Base-by-base conservation (phyloP, 2,797 vertebrate genomes). In the Lophotriccus pileatus region DNA sequence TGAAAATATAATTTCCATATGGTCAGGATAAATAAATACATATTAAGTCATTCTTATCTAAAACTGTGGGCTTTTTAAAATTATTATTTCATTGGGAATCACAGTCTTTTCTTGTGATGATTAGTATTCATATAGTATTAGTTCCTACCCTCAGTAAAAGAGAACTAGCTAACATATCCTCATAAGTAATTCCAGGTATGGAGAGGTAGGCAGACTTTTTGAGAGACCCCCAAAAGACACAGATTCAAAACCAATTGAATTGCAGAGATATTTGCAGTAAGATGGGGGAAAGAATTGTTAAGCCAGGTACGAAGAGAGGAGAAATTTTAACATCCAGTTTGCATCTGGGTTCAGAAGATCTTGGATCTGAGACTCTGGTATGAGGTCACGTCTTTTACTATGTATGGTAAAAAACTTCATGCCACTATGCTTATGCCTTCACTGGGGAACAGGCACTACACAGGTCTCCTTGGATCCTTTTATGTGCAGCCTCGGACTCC, bases 1-100 rank as follows among this genome's bases (percentile, higher is more conserved):
- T 86, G 24, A 76, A 90, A 69, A 59, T 66, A 36, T 52, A 10
- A 50, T 58, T 89, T 90, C 39, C 24, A 36, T 78, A 85, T 94
- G 58, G 4, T 44, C 44, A 49, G 20, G 22, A 19, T 52, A 70
- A 44, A 36, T 17, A 86, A 34, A 68, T 34, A 32, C 7, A 19
- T 55, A 30, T 32, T 76, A 60, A 76, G 6, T 4, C 23, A 62
- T 56, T 87, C 41, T 76, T 76, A 27, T 15, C 17, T 76, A 86
- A 78, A 76, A 63, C 22, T 76, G 34, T 50, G 30, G 7, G 8
- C 12, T 74, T 77, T 92, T 32, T 2, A n/a, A n/a, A n/a, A 21
- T 21, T 21, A 19, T 5, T 55, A 60, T 28, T 84, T 72, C 30
- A 44, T 18, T 46, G 44, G 36, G 23, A 72, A 80, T 66, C 27